A percentile compares a stretch with the other conserved stretches of the same genome.
phyloP scores from a whole-genome alignment of 2,797 vertebrate genomes.

The Iguana delicatissima region DNA sequence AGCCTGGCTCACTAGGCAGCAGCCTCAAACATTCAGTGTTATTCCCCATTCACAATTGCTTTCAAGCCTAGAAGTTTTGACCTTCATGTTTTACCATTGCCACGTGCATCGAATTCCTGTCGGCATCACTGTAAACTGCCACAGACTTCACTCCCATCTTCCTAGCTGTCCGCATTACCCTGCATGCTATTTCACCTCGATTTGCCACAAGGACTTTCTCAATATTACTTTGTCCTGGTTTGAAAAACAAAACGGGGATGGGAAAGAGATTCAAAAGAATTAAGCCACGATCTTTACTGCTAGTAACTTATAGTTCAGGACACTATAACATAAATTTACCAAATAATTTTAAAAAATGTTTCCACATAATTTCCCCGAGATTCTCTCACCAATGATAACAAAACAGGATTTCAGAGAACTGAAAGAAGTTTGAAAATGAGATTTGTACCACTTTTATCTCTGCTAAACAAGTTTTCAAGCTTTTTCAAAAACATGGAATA shows the following conservation, averaged over 20 bases:
- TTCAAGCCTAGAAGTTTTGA: neutral
- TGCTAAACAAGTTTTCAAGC: too few species aligned
- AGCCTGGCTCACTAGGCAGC: neutral
- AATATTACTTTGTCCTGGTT: conserved; percentile 81
- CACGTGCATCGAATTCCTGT: conserved; percentile 93
- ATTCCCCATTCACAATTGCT: neutral
- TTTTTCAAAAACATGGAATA: neutral
- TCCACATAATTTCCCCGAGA: neutral
- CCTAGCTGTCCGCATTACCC: conserved; percentile 95
- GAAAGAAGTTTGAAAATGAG: neutral
- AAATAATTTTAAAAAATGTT: neutral
- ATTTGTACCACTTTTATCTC: neutral
- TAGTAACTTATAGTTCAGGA: neutral
- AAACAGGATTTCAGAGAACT: neutral
- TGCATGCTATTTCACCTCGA: conserved; percentile 95
- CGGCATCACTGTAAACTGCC: conserved; percentile 96
- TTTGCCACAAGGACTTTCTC: conserved; percentile 96
- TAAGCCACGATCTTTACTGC: neutral
- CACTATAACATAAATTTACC: conserved; percentile 13
- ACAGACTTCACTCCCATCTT: conserved; percentile 95
- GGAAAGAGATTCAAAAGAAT: neutral
- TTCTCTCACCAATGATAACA: neutral
- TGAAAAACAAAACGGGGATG: conserved; percentile 62
- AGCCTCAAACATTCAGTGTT: neutral
- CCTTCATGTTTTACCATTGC: conserved; percentile 87